phyloP scores from a whole-genome alignment of 2,888 invertebrate species.

The Drosophila affinis region DNA sequence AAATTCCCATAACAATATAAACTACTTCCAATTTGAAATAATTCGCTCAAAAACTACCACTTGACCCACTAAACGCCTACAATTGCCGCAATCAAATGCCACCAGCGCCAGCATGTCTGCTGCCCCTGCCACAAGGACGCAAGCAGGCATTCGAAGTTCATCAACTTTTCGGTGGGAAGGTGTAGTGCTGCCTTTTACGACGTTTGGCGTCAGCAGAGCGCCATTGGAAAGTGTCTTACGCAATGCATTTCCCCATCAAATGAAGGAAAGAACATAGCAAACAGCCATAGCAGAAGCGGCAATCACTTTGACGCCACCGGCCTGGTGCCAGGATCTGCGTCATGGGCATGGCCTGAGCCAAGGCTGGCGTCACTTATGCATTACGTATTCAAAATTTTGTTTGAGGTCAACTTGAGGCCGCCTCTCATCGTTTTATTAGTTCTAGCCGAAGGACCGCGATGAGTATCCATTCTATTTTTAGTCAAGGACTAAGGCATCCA shows the following conservation, averaged over 20 bases:
- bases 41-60: neutral
- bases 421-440: conserved; percentile 42
- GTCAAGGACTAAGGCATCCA: conserved; percentile 28
- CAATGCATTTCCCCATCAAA: conserved; percentile 30
- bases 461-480: conserved; percentile 30
- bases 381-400: conserved; percentile 30
- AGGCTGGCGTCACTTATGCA: conserved; percentile 42
- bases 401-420: conserved; percentile 48
- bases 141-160: neutral
- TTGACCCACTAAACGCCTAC: conserved; percentile 16
- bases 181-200: conserved; percentile 3
- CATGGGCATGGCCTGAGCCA: conserved; percentile 25
- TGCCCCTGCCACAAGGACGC: conserved; percentile 17
- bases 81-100: conserved; percentile 14
- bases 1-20: too few relatives aligned
- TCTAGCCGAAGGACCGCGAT: conserved; percentile 17
- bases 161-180: conserved; percentile 17
- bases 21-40: neutral
- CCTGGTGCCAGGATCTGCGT: conserved; percentile 16
- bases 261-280: conserved; percentile 8
- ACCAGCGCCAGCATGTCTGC: conserved; percentile 37
- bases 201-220: conserved; percentile 25
- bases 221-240: conserved; percentile 20
- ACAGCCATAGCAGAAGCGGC: conserved; percentile 8
- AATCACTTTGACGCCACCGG: conserved; percentile 39